Conservation (phyloP, 1,140 invertebrate species). For the Rhagoletis zephyria region DNA sequence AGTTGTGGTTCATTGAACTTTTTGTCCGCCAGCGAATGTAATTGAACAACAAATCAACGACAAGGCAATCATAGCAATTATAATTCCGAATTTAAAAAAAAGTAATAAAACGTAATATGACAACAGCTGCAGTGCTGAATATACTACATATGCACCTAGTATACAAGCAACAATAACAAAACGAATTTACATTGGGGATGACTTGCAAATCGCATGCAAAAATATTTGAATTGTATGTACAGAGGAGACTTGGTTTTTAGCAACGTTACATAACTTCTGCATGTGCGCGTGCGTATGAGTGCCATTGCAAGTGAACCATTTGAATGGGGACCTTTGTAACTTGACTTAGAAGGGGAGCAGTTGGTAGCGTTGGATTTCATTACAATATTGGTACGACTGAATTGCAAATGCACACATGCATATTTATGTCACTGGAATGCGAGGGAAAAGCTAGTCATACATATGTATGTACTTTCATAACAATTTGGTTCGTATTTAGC, state of each 20-base stretch:
- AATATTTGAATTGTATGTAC: not conserved
- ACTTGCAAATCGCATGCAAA: slow-evolving; percentile 13
- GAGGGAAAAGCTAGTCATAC: no score
- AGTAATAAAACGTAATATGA: slow-evolving; percentile 22
- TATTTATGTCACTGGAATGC: no score
- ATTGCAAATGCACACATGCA: no score
- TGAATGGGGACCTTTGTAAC: slow-evolving; percentile 11
- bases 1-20: slow-evolving; percentile 45
- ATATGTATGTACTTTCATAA: no score
- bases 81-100: not conserved
- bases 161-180: not conserved
- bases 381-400: not conserved
- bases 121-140: not conserved
- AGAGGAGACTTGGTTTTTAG: not conserved
- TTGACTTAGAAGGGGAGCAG: not conserved
- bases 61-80: not conserved
- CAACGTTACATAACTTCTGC: not conserved
- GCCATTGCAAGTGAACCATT: not conserved
- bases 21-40: slow-evolving; percentile 1
- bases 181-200: not conserved
- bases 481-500: no score
- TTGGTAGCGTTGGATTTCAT: slow-evolving; percentile 10
- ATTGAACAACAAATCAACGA: not conserved
- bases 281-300: not conserved
- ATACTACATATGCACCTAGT: not conserved